Percentiles rank a stretch among this genome's conserved stretches.
Conservation (phyloP, 2,113 vertebrate species). For the Xiphias gladius region DNA sequence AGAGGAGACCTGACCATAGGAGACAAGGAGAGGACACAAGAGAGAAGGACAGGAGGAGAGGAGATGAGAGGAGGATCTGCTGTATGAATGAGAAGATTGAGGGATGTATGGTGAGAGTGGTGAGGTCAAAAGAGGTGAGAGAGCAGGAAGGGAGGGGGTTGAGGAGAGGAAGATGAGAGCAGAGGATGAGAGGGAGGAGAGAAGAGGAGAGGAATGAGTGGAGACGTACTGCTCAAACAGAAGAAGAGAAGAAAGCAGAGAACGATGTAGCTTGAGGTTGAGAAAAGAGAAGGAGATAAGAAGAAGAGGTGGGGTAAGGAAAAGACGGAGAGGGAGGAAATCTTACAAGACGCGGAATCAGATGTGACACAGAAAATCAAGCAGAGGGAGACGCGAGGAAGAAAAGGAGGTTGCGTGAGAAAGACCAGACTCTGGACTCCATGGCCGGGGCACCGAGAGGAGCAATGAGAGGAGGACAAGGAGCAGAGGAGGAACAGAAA, state of each 20-base stretch:
- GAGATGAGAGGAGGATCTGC: neutral
- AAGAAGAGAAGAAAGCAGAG: neutral
- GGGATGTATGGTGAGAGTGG: neutral
- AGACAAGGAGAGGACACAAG: neutral
- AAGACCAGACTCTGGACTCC: neutral
- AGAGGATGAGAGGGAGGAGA: too few relatives aligned
- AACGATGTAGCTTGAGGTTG: neutral
- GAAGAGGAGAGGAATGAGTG: too few relatives aligned
- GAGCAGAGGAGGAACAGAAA: neutral
- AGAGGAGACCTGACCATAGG: neutral
- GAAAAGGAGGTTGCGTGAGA: conserved; percentile 1
- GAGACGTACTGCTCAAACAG: neutral
- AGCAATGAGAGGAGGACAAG: neutral
- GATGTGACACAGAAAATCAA: conserved; percentile 32
- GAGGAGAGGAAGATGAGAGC: too few relatives aligned
- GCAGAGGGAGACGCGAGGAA: neutral
- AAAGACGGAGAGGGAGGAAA: neutral
- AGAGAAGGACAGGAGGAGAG: too few relatives aligned
- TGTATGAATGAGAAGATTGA: too few relatives aligned
- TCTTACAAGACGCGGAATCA: neutral
- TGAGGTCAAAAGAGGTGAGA: neutral
- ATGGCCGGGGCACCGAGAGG: neutral
- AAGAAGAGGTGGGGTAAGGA: neutral
- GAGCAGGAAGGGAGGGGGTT: too few relatives aligned
- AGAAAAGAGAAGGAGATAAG: neutral